These are phyloP conservation scores for Lasioglossum figueresi DNA, from an alignment of 2,888 invertebrate genomes.

Conservation along the genomic window DNA sequence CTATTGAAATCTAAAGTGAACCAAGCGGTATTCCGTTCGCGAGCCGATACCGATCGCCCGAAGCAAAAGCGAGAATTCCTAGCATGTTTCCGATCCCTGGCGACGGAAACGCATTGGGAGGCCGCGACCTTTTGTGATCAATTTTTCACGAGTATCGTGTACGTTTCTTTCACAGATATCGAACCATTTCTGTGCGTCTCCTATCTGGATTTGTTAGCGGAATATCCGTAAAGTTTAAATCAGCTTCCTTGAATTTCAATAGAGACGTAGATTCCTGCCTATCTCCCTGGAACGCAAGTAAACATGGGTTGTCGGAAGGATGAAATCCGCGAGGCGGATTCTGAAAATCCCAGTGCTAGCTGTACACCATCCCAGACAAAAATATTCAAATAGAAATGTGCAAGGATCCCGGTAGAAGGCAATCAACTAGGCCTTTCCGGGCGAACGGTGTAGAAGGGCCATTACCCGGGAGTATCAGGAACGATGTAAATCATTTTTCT, in stretches of 20 bases:
- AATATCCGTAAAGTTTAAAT: not conserved
- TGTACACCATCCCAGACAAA: not conserved
- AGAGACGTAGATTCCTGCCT: not conserved
- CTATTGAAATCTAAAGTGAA: not conserved
- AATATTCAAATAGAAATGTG: not conserved
- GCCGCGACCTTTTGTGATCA: not conserved
- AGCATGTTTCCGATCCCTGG: constrained; percentile 24
- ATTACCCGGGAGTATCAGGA: constrained; percentile 62
- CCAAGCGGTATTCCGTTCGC: constrained; percentile 1
- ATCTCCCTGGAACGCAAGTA: not conserved
- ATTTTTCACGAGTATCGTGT: not conserved
- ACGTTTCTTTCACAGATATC: not conserved
- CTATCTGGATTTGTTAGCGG: too few species aligned
- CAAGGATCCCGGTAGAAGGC: not conserved
- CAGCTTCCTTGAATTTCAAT: not conserved
- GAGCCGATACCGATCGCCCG: not conserved
- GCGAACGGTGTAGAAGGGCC: constrained; percentile 5
- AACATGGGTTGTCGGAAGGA: not conserved
- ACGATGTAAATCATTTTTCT: constrained; percentile 73
- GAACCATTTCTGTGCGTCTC: not conserved
- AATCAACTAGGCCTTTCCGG: not conserved
- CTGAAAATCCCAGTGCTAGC: not conserved
- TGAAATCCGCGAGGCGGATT: not conserved
- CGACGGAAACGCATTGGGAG: constrained; percentile 29
- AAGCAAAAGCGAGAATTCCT: constrained; percentile 26